These are phyloP conservation scores for Prunella fulvescens DNA, from an alignment of 2,113 vertebrate species.

Conservation along the genomic window DNA sequence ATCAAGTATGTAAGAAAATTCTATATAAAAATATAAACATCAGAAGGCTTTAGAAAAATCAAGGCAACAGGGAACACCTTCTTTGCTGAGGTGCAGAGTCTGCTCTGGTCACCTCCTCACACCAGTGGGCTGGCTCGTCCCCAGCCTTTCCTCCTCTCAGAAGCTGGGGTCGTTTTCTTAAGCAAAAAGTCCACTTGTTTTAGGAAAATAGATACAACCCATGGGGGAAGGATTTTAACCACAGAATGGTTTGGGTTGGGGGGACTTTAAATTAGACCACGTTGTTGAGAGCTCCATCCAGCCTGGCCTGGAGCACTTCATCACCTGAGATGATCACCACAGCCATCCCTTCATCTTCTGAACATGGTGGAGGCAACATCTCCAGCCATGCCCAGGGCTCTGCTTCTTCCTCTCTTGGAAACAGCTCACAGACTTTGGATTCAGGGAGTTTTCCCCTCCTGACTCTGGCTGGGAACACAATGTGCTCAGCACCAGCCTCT, in stretches of 20 bases:
- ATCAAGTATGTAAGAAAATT: no score
- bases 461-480: no score
- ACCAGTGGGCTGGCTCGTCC: neutral
- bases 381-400: neutral
- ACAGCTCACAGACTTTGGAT: neutral
- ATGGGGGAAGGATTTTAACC: neutral
- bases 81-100: neutral
- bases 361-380: neutral
- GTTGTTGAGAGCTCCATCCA: neutral
- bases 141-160: neutral
- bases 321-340: neutral
- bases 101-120: rapidly evolving
- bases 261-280: neutral
- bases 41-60: no score
- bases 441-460: neutral
- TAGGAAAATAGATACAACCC: neutral
- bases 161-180: neutral
- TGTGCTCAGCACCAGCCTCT: neutral
- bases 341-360: neutral
- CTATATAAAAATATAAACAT: no score
- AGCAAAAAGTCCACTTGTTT: neutral
- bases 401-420: neutral
- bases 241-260: neutral
- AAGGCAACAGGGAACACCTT: neutral
- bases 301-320: neutral